A percentile compares a stretch with the other conserved stretches of the same genome.
Conservation (phyloP, 2,113 vertebrate species). For the Arvicanthis niloticus region DNA sequence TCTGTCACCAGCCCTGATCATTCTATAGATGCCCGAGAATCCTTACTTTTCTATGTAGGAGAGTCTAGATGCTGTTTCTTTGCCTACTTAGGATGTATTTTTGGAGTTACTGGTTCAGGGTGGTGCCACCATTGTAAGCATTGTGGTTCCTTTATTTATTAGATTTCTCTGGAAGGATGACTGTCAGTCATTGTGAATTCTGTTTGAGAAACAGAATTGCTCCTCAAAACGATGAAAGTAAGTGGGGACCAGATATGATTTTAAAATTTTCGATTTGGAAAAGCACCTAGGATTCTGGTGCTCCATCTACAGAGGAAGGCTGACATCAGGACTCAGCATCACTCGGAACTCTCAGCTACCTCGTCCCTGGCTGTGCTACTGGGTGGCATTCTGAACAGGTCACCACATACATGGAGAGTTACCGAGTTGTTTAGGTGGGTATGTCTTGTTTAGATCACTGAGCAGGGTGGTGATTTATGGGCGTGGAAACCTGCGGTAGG, state of each 20-base stretch:
- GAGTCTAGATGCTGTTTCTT: not conserved
- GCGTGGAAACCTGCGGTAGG: not conserved
- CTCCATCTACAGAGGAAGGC: slow-evolving; percentile 1
- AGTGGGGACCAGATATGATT: slow-evolving; percentile 8
- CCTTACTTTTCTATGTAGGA: not conserved
- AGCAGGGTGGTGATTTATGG: slow-evolving; percentile 19
- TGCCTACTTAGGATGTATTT: not conserved
- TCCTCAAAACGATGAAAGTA: slow-evolving; percentile 23
- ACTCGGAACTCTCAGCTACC: not conserved
- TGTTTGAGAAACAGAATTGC: slow-evolving; percentile 29
- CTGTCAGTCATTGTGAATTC: slow-evolving; percentile 28
- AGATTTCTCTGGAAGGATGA: not conserved
- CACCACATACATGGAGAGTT: not conserved
- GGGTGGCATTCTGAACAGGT: slow-evolving; percentile 27
- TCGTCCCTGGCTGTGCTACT: not conserved
- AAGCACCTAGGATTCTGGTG: slow-evolving; percentile 16
- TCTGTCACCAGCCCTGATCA: not conserved
- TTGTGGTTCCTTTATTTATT: not conserved
- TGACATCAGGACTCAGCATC: not conserved
- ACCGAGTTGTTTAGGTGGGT: slow-evolving; percentile 32
- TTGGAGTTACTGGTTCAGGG: not conserved
- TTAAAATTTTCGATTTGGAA: slow-evolving; percentile 35
- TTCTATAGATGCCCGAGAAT: not conserved
- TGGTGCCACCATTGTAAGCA: not conserved
- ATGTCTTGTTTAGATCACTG: slow-evolving; percentile 37